Evolutionary conservation across 2,888 invertebrate species (phyloP).

Genomic region (Geotrupes spiniger): DNA sequence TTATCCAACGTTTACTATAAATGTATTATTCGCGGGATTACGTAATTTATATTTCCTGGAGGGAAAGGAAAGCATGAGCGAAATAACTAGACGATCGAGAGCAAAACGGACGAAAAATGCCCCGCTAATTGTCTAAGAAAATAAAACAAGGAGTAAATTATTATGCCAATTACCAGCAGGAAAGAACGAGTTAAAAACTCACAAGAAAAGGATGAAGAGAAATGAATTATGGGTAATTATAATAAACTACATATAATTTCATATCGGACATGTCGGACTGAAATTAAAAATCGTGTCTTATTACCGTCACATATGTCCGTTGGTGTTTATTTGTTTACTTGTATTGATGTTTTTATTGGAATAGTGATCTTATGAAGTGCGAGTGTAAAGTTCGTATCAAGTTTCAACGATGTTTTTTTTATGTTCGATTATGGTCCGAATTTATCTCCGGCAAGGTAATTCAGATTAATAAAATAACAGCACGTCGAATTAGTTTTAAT

Average conservation of each 20-base stretch:
- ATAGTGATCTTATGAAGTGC: too few relatives aligned
- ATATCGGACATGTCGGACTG: neutral
- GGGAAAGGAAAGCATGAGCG: neutral
- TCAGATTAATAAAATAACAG: too few relatives aligned
- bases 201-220: constrained; percentile 1
- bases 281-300: constrained; percentile 1
- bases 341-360: too few relatives aligned
- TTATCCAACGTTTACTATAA: too few relatives aligned
- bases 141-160: constrained; percentile 20
- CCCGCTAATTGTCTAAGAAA: constrained; percentile 8
- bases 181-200: too few relatives aligned
- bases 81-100: neutral
- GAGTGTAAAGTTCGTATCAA: too few relatives aligned
- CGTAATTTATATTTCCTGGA: constrained; percentile 1
- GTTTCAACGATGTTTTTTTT: too few relatives aligned
- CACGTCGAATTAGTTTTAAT: too few relatives aligned
- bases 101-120: constrained; percentile 2
- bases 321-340: too few relatives aligned
- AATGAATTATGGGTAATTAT: constrained; percentile 2
- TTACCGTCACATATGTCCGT: neutral
- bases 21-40: neutral
- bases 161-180: constrained; percentile 22
- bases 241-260: constrained; percentile 1
- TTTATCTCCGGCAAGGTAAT: too few relatives aligned
- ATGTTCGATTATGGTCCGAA: too few relatives aligned